A percentile compares a stretch with the other conserved stretches of the same genome.
Evolutionary conservation across 2,797 vertebrate species (phyloP).

Genomic region (Sebastes trivittatus): DNA sequence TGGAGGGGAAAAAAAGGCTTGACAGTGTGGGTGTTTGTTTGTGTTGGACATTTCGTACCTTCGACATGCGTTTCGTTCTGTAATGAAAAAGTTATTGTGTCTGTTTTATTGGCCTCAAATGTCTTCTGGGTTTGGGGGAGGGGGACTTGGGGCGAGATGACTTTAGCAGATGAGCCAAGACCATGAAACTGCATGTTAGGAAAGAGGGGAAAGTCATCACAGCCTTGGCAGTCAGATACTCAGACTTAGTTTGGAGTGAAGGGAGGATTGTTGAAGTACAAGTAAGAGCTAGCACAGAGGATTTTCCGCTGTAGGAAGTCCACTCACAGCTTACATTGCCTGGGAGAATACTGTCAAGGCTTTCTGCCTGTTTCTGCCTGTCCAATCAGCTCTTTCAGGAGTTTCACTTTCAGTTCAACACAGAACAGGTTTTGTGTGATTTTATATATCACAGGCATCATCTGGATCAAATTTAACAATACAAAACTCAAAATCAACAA

Average conservation of each 20-base stretch:
- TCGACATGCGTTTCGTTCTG: neutral
- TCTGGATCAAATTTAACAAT: neutral
- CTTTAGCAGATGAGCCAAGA: conserved; percentile 71
- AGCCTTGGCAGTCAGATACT: conserved; percentile 52
- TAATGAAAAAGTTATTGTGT: conserved; percentile 47
- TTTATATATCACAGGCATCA: neutral
- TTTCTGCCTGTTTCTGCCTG: conserved; percentile 33
- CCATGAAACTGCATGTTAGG: conserved; percentile 50
- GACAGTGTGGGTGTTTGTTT: neutral
- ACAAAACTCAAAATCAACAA: neutral
- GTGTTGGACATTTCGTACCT: conserved; percentile 30
- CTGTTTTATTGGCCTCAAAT: conserved; percentile 42
- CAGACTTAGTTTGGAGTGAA: conserved; percentile 24
- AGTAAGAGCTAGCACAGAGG: conserved; percentile 50
- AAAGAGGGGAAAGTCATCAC: conserved; percentile 55
- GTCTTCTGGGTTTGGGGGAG: conserved; percentile 17
- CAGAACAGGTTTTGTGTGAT: neutral
- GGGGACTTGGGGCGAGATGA: conserved; percentile 44
- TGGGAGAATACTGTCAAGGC: conserved; percentile 34
- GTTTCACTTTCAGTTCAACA: conserved; percentile 18
- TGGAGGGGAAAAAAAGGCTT: neutral
- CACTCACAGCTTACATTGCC: conserved; percentile 55
- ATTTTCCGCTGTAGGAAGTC: conserved; percentile 65
- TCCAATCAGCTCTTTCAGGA: conserved; percentile 1
- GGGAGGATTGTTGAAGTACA: conserved; percentile 46